These are phyloP conservation scores for Garrulus glandarius DNA, from an alignment of 2,797 vertebrate species.

Conservation along the genomic window DNA sequence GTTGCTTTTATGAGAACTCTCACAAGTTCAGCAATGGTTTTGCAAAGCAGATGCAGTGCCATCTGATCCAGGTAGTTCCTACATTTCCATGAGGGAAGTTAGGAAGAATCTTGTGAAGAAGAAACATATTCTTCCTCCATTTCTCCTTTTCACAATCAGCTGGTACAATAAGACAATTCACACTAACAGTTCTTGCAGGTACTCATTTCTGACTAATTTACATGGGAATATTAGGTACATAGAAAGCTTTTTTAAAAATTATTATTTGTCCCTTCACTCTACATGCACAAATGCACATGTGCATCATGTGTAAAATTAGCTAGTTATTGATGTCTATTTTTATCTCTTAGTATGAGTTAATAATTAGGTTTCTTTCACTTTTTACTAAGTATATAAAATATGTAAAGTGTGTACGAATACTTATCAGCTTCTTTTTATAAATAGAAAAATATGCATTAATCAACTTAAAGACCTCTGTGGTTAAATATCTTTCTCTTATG, in stretches of 20 bases:
- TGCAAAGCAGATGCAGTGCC: background rate
- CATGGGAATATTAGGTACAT: background rate
- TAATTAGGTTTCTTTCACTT: background rate
- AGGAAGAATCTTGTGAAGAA: background rate
- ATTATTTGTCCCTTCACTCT: background rate
- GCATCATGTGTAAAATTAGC: background rate
- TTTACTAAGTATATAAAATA: background rate
- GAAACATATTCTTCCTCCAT: background rate
- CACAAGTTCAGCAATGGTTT: background rate
- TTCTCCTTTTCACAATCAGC: background rate
- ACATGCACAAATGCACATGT: background rate
- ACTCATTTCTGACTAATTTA: background rate
- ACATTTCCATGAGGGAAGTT: background rate
- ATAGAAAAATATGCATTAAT: background rate
- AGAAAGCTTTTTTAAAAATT: rapidly evolving
- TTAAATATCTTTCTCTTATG: background rate
- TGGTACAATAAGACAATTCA: background rate
- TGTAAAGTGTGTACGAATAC: background rate
- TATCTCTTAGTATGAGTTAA: background rate
- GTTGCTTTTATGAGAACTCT: background rate
- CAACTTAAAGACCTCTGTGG: background rate
- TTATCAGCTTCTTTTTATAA: background rate
- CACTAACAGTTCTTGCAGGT: background rate
- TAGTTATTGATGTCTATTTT: background rate
- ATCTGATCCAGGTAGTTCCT: background rate